Conservation (phyloP, 2,797 vertebrate genomes). For the Meriones psammophilus region DNA sequence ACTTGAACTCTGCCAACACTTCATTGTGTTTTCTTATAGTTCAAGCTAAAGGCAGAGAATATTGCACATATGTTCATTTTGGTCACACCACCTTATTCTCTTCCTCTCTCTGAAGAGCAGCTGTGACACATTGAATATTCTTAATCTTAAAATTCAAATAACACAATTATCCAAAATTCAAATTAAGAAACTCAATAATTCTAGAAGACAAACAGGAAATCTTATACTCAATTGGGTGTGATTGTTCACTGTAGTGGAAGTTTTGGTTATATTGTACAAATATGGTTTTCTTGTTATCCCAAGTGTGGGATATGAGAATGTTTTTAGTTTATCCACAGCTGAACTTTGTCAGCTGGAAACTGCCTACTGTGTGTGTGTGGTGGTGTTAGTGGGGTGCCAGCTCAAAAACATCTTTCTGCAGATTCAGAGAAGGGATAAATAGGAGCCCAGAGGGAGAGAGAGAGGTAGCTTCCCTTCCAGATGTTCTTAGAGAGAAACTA, state of each 20-base stretch:
- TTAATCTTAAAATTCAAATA: background rate
- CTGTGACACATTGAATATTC: background rate
- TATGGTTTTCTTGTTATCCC: too few species aligned
- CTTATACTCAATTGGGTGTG: background rate
- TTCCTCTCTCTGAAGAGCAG: background rate
- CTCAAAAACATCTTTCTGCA: too few species aligned
- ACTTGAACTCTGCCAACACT: background rate
- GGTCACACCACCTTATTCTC: background rate
- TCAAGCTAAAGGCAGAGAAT: background rate
- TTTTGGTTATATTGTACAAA: too few species aligned
- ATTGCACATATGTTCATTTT: background rate
- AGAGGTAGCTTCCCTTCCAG: too few species aligned
- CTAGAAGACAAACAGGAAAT: background rate
- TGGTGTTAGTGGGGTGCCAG: too few species aligned
- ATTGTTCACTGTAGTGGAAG: background rate
- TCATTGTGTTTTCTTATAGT: background rate
- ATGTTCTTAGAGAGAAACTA: too few species aligned
- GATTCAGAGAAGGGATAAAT: too few species aligned
- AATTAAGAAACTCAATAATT: background rate
- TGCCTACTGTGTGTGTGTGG: too few species aligned
- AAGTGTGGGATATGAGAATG: too few species aligned
- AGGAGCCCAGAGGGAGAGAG: too few species aligned
- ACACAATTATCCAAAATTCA: background rate
- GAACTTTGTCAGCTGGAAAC: too few species aligned
- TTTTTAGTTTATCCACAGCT: too few species aligned